These are phyloP conservation scores for Exocentrus adspersus DNA, from an alignment of 2,888 invertebrate species.

Conservation along the genomic window DNA sequence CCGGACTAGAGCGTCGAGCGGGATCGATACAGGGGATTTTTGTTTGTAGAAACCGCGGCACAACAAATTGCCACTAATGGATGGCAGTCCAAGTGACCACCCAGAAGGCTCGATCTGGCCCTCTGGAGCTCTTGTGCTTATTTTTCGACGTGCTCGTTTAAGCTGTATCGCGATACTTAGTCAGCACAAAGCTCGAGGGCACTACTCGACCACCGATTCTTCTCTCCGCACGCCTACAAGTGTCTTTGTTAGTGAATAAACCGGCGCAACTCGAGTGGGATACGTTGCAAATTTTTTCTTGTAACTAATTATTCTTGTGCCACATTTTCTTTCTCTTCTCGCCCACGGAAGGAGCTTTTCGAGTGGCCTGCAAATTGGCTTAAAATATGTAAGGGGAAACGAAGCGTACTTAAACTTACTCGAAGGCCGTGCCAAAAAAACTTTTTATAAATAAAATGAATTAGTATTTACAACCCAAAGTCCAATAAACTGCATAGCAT, in stretches of 20 bases:
- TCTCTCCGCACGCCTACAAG: conserved; percentile 40
- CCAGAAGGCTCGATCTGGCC: conserved; percentile 21
- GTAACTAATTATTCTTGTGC: conserved; percentile 39
- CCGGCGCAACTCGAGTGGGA: conserved; percentile 35
- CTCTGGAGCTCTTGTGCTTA: conserved; percentile 36
- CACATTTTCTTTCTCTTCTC: conserved; percentile 29
- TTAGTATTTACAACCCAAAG: too few relatives aligned
- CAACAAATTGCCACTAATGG: conserved; percentile 52
- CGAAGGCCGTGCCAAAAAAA: too few relatives aligned
- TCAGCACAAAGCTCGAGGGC: conserved; percentile 49
- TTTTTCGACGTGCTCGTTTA: conserved; percentile 45
- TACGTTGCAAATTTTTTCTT: conserved; percentile 42
- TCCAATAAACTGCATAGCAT: too few relatives aligned
- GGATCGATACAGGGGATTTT: conserved; percentile 42
- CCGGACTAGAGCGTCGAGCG: conserved; percentile 26
- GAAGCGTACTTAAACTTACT: too few relatives aligned
- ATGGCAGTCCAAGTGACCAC: conserved; percentile 42
- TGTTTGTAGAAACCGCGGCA: conserved; percentile 33
- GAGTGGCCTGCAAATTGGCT: conserved; percentile 1
- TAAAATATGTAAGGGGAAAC: background rate
- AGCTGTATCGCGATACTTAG: conserved; percentile 46
- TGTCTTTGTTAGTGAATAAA: conserved; percentile 47
- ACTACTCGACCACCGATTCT: conserved; percentile 43
- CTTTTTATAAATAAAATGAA: too few relatives aligned
- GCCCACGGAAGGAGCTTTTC: background rate